phyloP scores from a whole-genome alignment of 2,113 vertebrate genomes.

The Sceloporus undulatus region DNA sequence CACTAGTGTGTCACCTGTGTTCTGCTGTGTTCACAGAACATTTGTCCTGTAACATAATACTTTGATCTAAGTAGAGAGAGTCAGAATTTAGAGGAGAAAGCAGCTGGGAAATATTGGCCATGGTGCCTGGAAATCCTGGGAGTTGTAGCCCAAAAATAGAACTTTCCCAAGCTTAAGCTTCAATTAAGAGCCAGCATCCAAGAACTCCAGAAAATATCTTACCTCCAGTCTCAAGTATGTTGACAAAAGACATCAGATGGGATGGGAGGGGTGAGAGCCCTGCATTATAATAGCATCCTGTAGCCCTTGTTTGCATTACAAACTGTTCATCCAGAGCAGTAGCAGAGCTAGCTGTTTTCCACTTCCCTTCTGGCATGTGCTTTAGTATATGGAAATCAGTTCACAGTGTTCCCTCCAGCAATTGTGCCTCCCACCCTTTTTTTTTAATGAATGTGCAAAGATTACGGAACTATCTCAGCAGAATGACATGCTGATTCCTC shows the following conservation, averaged over 20 bases:
- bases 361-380: constrained; percentile 39
- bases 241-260: background rate
- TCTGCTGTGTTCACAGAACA: no score
- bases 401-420: constrained; percentile 39
- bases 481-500: background rate
- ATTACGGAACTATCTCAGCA: constrained; percentile 47
- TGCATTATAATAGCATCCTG: constrained; percentile 8
- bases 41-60: no score
- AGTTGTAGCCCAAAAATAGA: no score
- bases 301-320: constrained; percentile 56
- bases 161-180: no score
- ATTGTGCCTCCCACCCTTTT: constrained; percentile 5
- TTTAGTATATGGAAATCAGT: constrained; percentile 50
- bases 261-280: background rate
- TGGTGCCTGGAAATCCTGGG: no score
- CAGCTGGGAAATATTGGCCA: no score
- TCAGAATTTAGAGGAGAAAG: no score
- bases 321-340: constrained; percentile 36
- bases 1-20: no score
- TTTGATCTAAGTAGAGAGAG: no score
- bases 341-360: constrained; percentile 35
- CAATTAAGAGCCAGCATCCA: no score
- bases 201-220: no score
- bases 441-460: constrained; percentile 46
- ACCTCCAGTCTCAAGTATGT: background rate